Conservation (phyloP, 1,140 invertebrate genomes). For the Dreissena rostriformis region DNA sequence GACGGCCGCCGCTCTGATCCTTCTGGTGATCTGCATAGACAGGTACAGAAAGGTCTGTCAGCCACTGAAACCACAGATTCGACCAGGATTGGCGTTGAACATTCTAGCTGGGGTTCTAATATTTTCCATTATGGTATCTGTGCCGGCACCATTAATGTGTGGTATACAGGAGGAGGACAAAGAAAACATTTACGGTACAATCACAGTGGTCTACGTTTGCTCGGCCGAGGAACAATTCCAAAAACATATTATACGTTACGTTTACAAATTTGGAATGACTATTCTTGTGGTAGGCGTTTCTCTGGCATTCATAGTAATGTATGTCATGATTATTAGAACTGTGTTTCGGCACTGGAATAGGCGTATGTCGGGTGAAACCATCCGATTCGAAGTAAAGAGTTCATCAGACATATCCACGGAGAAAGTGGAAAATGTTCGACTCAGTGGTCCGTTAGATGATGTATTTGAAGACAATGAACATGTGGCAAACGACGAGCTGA, state of each 20-base stretch:
- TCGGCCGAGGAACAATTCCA: constrained; percentile 35
- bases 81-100: neutral
- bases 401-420: neutral
- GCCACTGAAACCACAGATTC: constrained; percentile 39
- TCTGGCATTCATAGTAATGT: constrained; percentile 31
- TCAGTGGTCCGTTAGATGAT: neutral
- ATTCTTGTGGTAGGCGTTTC: constrained; percentile 1
- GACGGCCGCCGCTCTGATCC: neutral
- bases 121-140: constrained; percentile 16
- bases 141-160: constrained; percentile 46
- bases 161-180: constrained; percentile 4
- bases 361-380: neutral
- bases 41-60: constrained; percentile 38
- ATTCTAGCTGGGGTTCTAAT: constrained; percentile 2
- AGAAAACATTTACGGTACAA: constrained; percentile 14
- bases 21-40: constrained; percentile 39
- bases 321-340: constrained; percentile 26
- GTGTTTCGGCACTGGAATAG: constrained; percentile 17
- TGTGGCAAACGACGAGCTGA: too few species aligned
- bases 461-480: neutral
- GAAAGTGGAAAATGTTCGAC: neutral
- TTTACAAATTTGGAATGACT: constrained; percentile 38
- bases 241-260: neutral
- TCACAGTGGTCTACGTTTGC: constrained; percentile 21
- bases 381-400: constrained; percentile 9